Conservation (phyloP, 1,140 invertebrate species). For the Dinoponera quadriceps region DNA sequence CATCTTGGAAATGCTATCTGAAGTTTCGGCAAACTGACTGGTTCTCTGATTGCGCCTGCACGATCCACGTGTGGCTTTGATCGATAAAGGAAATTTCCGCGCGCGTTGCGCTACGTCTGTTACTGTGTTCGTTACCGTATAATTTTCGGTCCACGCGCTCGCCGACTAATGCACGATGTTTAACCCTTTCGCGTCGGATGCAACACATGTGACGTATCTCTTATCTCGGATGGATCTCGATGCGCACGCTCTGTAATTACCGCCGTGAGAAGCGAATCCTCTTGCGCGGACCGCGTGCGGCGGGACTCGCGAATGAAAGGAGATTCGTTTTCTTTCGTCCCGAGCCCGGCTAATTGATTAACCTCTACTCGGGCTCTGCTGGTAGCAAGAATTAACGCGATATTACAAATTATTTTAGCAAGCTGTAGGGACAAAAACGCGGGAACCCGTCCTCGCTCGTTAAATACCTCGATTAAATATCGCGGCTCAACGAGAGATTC, state of each 20-base stretch:
- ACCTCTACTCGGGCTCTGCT: conserved; percentile 16
- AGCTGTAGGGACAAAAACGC: neutral
- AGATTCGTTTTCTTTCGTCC: conserved; percentile 51
- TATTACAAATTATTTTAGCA: conserved; percentile 39
- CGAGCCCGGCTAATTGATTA: conserved; percentile 48
- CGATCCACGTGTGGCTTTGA: conserved; percentile 2
- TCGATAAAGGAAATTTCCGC: conserved; percentile 23
- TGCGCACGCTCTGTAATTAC: conserved; percentile 48
- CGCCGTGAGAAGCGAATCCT: conserved; percentile 40
- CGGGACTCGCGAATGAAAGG: conserved; percentile 28
- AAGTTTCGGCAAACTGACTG: neutral
- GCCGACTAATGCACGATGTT: conserved; percentile 34
- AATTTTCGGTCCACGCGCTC: conserved; percentile 25
- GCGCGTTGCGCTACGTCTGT: conserved; percentile 11
- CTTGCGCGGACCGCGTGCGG: conserved; percentile 17
- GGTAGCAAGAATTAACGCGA: conserved; percentile 46
- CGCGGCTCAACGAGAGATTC: neutral
- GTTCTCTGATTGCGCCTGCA: neutral
- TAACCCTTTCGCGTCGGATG: conserved; percentile 44
- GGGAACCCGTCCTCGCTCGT: neutral
- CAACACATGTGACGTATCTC: conserved; percentile 48
- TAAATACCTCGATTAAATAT: neutral
- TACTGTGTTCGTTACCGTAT: conserved; percentile 31
- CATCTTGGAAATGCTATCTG: too few species aligned
- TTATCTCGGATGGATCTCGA: conserved; percentile 40